A percentile compares a stretch with the other conserved stretches of the same genome.
phyloP scores from a whole-genome alignment of 2,797 vertebrate species.

The Poeciliopsis presidionis region DNA sequence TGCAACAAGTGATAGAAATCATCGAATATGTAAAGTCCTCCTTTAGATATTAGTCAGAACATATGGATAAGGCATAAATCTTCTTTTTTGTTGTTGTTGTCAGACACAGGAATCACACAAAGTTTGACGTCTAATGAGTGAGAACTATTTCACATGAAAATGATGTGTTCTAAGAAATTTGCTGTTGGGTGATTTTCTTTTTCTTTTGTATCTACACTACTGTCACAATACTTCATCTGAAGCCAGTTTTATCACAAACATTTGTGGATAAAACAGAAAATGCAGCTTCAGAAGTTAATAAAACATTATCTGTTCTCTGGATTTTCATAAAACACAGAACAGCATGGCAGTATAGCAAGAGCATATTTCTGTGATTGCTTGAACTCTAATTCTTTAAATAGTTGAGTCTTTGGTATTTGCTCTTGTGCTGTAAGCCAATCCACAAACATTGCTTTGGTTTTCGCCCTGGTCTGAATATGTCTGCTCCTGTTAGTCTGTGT shows the following conservation, averaged over 20 bases:
- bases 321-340: not conserved
- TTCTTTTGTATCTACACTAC: not conserved
- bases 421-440: slow-evolving; percentile 10
- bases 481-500: slow-evolving; percentile 49
- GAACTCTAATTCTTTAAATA: not conserved
- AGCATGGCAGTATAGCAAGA: not conserved
- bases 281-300: too few species aligned
- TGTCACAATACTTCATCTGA: not conserved
- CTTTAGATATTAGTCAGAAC: not conserved
- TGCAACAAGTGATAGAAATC: not conserved
- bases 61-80: not conserved
- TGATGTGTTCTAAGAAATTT: not conserved
- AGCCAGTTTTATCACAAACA: not conserved
- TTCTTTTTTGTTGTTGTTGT: not conserved
- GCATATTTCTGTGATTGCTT: not conserved
- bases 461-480: slow-evolving; percentile 58
- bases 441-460: slow-evolving; percentile 33
- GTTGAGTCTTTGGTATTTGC: not conserved
- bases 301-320: not conserved
- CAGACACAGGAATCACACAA: not conserved
- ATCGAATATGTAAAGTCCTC: too few species aligned
- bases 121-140: not conserved
- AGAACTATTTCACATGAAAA: not conserved
- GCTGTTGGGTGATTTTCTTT: not conserved
- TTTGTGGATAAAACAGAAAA: not conserved